A percentile compares a stretch with the other conserved stretches of the same genome.
Evolutionary conservation across 2,888 invertebrate genomes (phyloP).

Genomic region (Prosopocoilus inquinatus): DNA sequence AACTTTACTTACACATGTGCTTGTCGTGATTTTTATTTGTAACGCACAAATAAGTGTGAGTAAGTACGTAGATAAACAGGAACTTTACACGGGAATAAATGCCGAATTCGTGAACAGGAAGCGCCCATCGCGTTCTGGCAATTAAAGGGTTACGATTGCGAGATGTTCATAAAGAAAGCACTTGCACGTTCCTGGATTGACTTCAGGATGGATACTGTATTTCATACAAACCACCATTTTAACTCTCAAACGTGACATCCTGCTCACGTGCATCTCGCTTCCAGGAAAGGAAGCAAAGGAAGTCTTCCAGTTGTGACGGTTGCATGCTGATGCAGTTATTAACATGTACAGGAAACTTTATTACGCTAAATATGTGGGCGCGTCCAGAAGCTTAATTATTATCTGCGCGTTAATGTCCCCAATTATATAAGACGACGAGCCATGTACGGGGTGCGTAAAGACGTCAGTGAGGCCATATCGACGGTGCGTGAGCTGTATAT

Average conservation of each 20-base stretch:
- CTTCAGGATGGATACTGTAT: neutral
- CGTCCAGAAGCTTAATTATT: neutral
- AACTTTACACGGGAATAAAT: slow-evolving; percentile 5
- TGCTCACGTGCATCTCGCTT: slow-evolving; percentile 48
- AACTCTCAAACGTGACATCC: slow-evolving; percentile 41
- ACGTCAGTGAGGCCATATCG: no score
- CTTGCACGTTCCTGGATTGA: neutral
- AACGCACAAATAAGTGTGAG: no score
- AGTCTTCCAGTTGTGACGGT: slow-evolving; percentile 33
- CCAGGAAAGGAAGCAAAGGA: slow-evolving; percentile 47
- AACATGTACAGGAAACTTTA: slow-evolving; percentile 14
- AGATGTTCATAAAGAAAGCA: slow-evolving; percentile 22
- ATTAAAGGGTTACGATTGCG: slow-evolving; percentile 23
- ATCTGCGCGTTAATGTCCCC: no score
- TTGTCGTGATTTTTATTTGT: no score
- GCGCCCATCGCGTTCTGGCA: slow-evolving; percentile 15
- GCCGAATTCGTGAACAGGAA: slow-evolving; percentile 23
- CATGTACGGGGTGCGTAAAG: no score
- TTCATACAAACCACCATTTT: slow-evolving; percentile 25
- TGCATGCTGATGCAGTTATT: slow-evolving; percentile 39
- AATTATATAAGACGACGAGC: no score
- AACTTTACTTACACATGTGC: no score
- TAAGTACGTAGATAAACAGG: slow-evolving; percentile 10
- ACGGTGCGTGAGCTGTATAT: no score
- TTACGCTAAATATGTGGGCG: slow-evolving; percentile 6